Evolutionary conservation across 2,113 vertebrate genomes (phyloP).

Genomic region (Melanocharis versteri): DNA sequence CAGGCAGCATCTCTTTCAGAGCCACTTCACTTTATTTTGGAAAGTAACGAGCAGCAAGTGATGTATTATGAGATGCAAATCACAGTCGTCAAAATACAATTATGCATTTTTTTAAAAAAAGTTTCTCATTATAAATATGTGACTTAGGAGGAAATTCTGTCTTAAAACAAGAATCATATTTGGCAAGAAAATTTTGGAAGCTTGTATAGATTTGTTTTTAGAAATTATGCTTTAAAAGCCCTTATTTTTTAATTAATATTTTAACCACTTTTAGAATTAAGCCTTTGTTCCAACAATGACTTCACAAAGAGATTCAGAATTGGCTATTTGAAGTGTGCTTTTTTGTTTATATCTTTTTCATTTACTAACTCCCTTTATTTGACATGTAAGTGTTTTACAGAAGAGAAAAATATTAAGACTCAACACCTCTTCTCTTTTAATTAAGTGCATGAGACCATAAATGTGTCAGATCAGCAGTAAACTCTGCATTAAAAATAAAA

Average conservation of each 20-base stretch:
- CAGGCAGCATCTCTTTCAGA: background rate
- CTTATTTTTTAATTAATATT: background rate
- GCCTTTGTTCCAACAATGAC: background rate
- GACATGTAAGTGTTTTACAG: background rate
- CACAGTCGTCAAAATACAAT: background rate
- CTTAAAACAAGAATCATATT: background rate
- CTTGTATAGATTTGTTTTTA: background rate
- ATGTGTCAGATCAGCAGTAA: background rate
- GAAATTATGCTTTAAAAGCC: background rate
- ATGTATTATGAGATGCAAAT: background rate
- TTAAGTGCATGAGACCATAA: background rate
- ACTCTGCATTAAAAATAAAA: background rate
- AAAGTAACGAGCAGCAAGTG: background rate
- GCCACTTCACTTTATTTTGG: background rate
- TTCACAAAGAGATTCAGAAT: conserved; percentile 1
- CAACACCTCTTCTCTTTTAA: background rate
- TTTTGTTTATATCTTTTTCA: background rate
- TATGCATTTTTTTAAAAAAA: background rate
- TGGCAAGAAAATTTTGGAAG: background rate
- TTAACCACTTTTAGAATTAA: background rate
- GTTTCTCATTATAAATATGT: background rate
- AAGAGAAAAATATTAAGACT: background rate
- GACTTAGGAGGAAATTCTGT: background rate
- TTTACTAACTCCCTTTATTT: background rate
- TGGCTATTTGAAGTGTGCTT: background rate